phyloP scores from a whole-genome alignment of 2,888 invertebrate genomes.

The Oscheius myriophilus region DNA sequence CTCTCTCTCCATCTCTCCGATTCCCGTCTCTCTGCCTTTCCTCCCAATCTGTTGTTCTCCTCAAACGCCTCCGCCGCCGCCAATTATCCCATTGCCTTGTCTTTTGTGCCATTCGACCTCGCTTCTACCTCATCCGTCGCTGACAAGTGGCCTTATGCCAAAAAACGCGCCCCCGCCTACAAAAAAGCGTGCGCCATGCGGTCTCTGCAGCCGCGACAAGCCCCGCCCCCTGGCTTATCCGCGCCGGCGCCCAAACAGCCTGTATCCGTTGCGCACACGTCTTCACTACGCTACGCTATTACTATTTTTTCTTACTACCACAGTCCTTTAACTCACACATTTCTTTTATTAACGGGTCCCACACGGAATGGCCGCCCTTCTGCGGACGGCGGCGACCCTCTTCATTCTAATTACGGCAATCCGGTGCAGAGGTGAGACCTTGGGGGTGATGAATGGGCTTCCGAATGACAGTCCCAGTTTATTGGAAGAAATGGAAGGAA shows the following conservation, averaged over 20 bases:
- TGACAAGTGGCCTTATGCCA: slow-evolving; percentile 21
- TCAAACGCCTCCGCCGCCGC: background rate
- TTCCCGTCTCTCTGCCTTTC: too few species aligned
- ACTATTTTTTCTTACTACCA: background rate
- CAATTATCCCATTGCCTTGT: too few species aligned
- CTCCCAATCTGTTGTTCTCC: background rate
- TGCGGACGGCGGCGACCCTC: slow-evolving; percentile 5
- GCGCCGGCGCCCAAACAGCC: slow-evolving; percentile 11
- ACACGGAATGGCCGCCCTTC: background rate
- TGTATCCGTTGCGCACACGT: background rate
- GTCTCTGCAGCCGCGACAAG: background rate
- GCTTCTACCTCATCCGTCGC: slow-evolving; percentile 18
- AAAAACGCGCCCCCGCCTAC: background rate
- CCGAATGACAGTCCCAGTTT: background rate
- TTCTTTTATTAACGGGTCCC: background rate
- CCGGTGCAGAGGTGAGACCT: slow-evolving; percentile 25
- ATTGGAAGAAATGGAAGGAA: background rate
- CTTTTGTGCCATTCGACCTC: slow-evolving; percentile 11
- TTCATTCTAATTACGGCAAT: slow-evolving; percentile 16
- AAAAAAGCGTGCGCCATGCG: slow-evolving; percentile 3
- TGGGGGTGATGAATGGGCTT: slow-evolving; percentile 21
- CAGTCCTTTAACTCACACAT: background rate
- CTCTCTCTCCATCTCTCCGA: too few species aligned
- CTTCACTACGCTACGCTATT: slow-evolving; percentile 3
- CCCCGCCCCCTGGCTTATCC: slow-evolving; percentile 27